Evolutionary conservation across 2,113 vertebrate species (phyloP).

Genomic region (Tamias sibiricus): DNA sequence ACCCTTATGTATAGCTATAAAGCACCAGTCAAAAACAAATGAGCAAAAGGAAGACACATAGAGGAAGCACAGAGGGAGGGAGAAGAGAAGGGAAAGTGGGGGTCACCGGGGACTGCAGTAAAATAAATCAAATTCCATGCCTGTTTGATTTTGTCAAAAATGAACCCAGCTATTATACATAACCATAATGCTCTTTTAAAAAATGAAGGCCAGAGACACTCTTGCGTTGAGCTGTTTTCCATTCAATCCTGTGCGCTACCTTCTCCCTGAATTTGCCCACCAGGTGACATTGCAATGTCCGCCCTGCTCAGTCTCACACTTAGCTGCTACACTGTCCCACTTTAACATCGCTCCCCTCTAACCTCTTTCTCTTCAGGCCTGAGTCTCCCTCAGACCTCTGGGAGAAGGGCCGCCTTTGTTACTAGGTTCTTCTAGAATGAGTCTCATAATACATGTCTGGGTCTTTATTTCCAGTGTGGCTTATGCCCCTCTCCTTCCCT

Average conservation of each 20-base stretch:
- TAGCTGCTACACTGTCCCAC: neutral
- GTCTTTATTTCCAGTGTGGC: neutral
- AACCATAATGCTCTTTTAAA: no score
- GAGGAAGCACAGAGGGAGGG: no score
- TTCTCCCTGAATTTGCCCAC: neutral
- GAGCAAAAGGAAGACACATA: no score
- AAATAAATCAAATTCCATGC: no score
- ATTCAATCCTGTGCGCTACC: neutral
- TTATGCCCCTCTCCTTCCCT: neutral
- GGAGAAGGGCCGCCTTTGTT: neutral
- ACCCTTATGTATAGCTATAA: no score
- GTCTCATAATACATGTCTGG: neutral
- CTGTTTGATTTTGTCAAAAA: no score
- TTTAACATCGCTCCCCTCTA: neutral
- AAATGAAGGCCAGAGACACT: neutral
- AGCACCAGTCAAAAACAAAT: no score
- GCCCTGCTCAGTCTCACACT: neutral
- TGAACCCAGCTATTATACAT: no score
- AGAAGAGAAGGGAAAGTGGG: no score
- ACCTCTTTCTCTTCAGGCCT: neutral
- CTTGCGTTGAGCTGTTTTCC: neutral
- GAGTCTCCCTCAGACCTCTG: no score
- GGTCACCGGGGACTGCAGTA: no score
- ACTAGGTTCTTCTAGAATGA: neutral
- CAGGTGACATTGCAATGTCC: neutral